These are phyloP conservation scores for Gallinago jamesoni DNA, from an alignment of 2,113 vertebrate species.

Conservation along the genomic window DNA sequence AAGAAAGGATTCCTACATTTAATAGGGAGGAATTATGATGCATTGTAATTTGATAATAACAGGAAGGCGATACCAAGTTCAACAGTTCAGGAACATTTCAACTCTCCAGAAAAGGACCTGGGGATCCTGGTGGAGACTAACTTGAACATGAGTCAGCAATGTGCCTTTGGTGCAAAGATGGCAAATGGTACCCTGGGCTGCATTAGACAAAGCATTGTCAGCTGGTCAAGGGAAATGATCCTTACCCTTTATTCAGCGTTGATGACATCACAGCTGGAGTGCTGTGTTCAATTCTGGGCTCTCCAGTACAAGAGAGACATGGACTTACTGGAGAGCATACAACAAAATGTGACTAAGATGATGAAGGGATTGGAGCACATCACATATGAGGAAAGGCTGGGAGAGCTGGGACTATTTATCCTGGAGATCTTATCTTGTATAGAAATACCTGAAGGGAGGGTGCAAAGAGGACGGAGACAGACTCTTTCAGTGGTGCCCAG, in stretches of 20 bases:
- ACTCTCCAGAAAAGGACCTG: background rate
- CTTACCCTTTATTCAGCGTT: background rate
- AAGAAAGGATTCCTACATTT: background rate
- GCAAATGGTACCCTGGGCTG: background rate
- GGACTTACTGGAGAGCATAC: background rate
- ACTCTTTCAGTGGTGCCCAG: background rate
- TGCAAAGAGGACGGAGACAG: background rate
- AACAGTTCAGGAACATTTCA: background rate
- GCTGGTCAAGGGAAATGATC: background rate
- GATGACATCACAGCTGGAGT: background rate
- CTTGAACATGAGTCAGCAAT: background rate
- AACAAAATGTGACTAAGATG: background rate
- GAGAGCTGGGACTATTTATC: background rate
- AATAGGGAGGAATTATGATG: background rate
- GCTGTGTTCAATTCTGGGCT: background rate
- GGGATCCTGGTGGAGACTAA: background rate
- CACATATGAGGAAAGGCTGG: background rate
- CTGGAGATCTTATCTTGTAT: background rate
- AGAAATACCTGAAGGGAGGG: background rate
- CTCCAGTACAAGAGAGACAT: background rate
- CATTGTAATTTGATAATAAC: background rate
- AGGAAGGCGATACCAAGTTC: background rate
- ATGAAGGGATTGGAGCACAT: background rate
- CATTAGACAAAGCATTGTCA: background rate
- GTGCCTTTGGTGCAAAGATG: background rate